These are phyloP conservation scores for Saguinus midas DNA, from an alignment of 2,113 vertebrate species.

Conservation along the genomic window DNA sequence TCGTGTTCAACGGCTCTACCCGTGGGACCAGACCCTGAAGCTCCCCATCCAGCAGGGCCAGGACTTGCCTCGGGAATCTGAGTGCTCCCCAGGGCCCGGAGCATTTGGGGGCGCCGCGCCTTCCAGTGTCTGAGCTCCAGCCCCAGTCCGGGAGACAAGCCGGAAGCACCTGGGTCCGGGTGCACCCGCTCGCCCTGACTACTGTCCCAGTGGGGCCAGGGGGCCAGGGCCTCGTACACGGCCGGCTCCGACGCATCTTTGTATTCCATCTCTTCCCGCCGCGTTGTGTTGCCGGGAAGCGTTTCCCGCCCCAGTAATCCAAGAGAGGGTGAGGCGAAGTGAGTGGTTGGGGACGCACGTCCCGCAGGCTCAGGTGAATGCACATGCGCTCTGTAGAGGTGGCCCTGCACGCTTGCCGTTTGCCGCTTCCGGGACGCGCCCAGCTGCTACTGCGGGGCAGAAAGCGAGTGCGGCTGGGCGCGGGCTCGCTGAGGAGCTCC, in stretches of 20 bases:
- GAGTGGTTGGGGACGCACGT: neutral
- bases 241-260: slow-evolving; percentile 44
- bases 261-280: slow-evolving; percentile 8
- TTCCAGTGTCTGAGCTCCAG: neutral
- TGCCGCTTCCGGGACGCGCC: slow-evolving; percentile 64
- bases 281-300: neutral
- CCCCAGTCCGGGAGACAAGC: too few relatives aligned
- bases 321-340: neutral
- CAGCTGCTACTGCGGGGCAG: slow-evolving; percentile 39
- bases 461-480: slow-evolving; percentile 65
- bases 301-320: too few relatives aligned
- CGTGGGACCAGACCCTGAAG: neutral
- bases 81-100: neutral
- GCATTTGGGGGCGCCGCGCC: neutral
- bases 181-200: neutral
- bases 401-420: slow-evolving; percentile 63
- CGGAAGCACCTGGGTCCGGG: neutral
- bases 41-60: neutral
- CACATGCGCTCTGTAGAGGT: neutral
- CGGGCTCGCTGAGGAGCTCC: slow-evolving; percentile 80
- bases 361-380: slow-evolving; percentile 34
- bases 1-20: slow-evolving; percentile 33
- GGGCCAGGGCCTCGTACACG: neutral
- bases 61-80: neutral
- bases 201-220: neutral